These are phyloP conservation scores for Troides helena DNA, from an alignment of 2,888 invertebrate species.

Conservation along the genomic window DNA sequence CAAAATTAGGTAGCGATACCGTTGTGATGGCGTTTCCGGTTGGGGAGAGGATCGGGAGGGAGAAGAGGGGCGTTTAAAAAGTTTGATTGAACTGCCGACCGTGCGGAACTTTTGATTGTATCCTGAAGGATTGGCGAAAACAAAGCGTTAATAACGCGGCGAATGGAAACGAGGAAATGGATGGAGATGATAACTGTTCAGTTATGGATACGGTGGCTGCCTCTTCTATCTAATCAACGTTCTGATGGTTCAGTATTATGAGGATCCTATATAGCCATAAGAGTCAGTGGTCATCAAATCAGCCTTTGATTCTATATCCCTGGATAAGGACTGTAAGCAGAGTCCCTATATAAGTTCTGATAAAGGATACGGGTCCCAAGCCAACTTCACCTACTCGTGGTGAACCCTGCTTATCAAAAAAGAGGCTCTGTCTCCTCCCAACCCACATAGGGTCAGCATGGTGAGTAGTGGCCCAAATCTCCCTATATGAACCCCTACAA, in stretches of 20 bases:
- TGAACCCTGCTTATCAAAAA: too few species aligned
- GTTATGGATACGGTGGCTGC: not conserved
- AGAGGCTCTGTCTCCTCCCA: too few species aligned
- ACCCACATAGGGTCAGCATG: too few species aligned
- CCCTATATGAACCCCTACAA: too few species aligned
- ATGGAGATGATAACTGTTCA: not conserved
- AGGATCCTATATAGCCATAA: too few species aligned
- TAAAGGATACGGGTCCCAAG: too few species aligned
- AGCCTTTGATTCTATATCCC: too few species aligned
- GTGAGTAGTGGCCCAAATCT: too few species aligned
- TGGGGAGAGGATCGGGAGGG: conserved; percentile 42
- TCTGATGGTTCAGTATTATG: not conserved
- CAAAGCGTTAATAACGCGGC: conserved; percentile 57
- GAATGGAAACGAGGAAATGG: conserved; percentile 22
- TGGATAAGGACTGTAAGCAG: too few species aligned
- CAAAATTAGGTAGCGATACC: conserved; percentile 64
- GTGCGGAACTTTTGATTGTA: conserved; percentile 70
- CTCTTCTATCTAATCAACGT: not conserved
- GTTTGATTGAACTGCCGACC: conserved; percentile 69
- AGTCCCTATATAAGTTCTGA: too few species aligned
- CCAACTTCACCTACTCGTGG: too few species aligned
- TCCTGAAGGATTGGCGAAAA: conserved; percentile 63
- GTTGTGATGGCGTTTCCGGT: conserved; percentile 59
- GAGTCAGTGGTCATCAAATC: too few species aligned
- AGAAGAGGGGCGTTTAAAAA: conserved; percentile 63